Conservation (phyloP, 2,888 invertebrate genomes). For the Boloria euphrosyne region DNA sequence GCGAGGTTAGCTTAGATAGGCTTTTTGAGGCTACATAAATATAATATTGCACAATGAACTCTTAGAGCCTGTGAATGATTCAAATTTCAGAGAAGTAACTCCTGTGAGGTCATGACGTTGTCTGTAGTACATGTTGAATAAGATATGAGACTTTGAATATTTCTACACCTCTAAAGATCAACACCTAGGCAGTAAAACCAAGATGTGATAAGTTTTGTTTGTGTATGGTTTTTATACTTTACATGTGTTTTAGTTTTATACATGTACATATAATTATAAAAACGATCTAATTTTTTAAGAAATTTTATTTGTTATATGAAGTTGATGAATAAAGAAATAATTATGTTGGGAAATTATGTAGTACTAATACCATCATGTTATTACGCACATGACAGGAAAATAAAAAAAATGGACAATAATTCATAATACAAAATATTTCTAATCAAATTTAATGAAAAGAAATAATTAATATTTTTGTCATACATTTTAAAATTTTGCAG, state of each 20-base stretch:
- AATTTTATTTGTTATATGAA: too few species aligned
- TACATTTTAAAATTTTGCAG: background rate
- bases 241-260: background rate
- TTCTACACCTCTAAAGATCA: conserved; percentile 33
- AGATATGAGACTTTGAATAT: conserved; percentile 44
- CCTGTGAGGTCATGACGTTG: conserved; percentile 26
- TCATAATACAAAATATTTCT: too few species aligned
- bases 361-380: too few species aligned
- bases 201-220: background rate
- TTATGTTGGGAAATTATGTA: too few species aligned
- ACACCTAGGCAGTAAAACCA: conserved; percentile 17
- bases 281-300: too few species aligned
- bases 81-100: conserved; percentile 24
- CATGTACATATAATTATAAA: background rate
- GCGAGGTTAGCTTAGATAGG: too few species aligned
- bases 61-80: conserved; percentile 24
- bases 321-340: too few species aligned
- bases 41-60: conserved; percentile 8
- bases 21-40: too few species aligned
- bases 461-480: too few species aligned
- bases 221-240: background rate
- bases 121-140: conserved; percentile 32
- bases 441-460: too few species aligned
- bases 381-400: too few species aligned
- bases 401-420: too few species aligned